Evolutionary conservation across 2,888 invertebrate genomes (phyloP).

Genomic region (Drosophila multiciliata): DNA sequence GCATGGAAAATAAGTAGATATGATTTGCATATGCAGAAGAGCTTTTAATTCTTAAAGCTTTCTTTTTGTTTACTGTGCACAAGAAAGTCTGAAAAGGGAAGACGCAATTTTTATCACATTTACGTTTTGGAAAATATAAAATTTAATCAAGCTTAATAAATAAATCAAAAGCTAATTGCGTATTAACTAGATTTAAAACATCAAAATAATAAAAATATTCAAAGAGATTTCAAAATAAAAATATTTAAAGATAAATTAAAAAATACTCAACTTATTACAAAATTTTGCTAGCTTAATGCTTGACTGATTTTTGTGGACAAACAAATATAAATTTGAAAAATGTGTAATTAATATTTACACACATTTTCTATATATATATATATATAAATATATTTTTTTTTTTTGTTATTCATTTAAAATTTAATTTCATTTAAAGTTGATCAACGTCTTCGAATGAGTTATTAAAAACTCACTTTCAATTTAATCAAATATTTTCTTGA

Average conservation of each 20-base stretch:
- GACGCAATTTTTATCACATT: neutral
- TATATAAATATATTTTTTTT: too few relatives aligned
- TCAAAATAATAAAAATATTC: neutral
- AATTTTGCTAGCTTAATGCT: neutral
- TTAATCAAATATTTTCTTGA: neutral
- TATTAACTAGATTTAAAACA: neutral
- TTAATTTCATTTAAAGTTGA: neutral
- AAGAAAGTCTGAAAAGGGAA: neutral
- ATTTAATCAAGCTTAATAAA: neutral
- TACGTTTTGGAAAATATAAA: neutral
- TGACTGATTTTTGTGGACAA: neutral
- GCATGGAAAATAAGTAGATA: accelerated
- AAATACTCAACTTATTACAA: neutral
- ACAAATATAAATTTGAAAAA: neutral
- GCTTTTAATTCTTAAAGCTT: neutral
- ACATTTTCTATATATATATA: neutral
- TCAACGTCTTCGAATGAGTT: neutral
- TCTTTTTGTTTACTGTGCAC: neutral
- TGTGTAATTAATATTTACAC: too few relatives aligned
- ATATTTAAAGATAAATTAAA: neutral
- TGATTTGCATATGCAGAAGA: too few relatives aligned
- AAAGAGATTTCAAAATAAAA: neutral
- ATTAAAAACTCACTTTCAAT: neutral
- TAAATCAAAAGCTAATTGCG: neutral
- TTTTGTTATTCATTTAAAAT: neutral